Base-by-base conservation (phyloP, 2,113 vertebrate genomes). In the Myotis yumanensis region DNA sequence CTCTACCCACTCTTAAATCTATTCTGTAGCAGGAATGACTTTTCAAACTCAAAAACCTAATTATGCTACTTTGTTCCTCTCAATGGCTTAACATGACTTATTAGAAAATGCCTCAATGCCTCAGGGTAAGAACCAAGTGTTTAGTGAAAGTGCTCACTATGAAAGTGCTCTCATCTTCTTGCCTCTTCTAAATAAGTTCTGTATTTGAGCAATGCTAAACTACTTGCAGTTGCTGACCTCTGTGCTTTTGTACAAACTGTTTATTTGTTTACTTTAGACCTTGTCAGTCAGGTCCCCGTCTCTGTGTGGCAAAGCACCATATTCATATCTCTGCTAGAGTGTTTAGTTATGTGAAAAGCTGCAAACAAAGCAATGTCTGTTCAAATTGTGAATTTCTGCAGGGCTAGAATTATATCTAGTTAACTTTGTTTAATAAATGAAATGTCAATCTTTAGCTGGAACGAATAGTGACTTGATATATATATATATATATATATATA, bases 351-450 rank as follows among this genome's bases (percentile, higher is more conserved):
- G 51, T 54, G 15, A 23, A 62, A 22, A 68, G 32, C 46, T 91
- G 62, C 46, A 69, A 66, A 57, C n/a, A 62, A 35, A 59, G 20
- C 51, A 81, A 17, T 92, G 8, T 43, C 32, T 84, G 18, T 92
- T 71, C n/a, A 68, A 52, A 54, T 57, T 72, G 23, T 93, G 76
- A 93, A 71, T 22, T 96, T 93, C 32, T 85, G 11, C 23, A 80
- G 20, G 59, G 5, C 59, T 82, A 54, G 22, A 93, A 81, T 80
- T 97, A 25, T 48, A 86, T 90, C 32, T 82, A 87, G 20, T 72
- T 93, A 73, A 77, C n/a, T 90, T 95, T 80, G 46, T 76, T 95
- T 73, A 77, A 85, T 96, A 94, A 90, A 52, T 88, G 52, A 92
- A 69, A 35, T 85, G 69, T 96, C 30, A 89, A 4, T 88, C 18